Percentiles rank a stretch among this genome's conserved stretches.
These are phyloP conservation scores for Crax fasciolata DNA, from an alignment of 2,797 vertebrate species.

Conservation along the genomic window DNA sequence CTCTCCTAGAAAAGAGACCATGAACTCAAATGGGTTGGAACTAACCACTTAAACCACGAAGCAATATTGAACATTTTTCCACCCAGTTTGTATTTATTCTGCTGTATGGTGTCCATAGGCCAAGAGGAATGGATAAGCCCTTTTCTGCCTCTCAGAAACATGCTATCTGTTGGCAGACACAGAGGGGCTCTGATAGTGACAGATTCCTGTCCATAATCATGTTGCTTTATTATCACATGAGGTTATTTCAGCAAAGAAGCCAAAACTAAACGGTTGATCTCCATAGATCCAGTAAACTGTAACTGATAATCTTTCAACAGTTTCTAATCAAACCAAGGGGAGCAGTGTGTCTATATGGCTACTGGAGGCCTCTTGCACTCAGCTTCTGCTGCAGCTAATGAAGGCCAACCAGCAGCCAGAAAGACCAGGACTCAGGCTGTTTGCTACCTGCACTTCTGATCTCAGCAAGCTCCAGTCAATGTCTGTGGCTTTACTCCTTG, in stretches of 20 bases:
- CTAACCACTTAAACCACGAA: background rate
- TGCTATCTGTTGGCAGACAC: background rate
- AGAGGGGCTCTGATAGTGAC: background rate
- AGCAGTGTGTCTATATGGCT: fast-evolving
- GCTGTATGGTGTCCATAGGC: background rate
- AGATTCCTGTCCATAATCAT: background rate
- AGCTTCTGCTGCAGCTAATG: background rate
- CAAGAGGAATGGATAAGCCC: background rate
- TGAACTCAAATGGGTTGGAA: background rate
- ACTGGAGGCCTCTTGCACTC: background rate
- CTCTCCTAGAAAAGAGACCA: background rate
- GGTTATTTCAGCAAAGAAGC: background rate
- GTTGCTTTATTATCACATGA: background rate
- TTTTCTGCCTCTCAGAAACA: background rate
- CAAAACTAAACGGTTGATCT: background rate
- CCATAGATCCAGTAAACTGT: background rate
- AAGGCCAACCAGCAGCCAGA: background rate
- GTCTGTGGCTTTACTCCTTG: background rate
- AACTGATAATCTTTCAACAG: background rate
- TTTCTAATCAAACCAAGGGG: background rate
- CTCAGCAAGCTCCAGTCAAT: background rate
- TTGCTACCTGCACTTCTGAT: background rate
- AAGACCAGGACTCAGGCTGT: background rate
- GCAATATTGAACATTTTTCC: background rate
- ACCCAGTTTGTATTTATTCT: background rate